Percentiles rank a stretch among this genome's conserved stretches.
Conservation (phyloP, 2,113 vertebrate species). For the Plotosus lineatus region DNA sequence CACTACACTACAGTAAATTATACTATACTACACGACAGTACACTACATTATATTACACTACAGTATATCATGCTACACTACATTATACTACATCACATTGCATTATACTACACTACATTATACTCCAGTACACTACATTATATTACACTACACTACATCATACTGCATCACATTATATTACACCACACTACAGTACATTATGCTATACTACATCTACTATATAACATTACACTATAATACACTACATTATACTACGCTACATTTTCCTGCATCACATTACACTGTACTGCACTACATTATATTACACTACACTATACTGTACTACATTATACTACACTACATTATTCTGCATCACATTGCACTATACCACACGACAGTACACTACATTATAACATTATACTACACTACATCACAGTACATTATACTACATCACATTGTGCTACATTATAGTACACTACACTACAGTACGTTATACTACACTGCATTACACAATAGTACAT, state of each 20-base stretch:
- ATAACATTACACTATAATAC: neutral
- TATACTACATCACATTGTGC: too few relatives aligned
- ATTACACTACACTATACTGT: neutral
- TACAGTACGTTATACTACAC: neutral
- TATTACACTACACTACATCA: neutral
- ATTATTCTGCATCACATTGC: neutral
- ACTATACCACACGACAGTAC: neutral
- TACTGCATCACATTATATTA: neutral
- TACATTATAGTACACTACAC: neutral
- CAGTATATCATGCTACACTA: neutral
- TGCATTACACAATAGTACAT: neutral
- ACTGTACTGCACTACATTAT: neutral
- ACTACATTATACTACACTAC: neutral
- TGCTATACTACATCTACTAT: neutral
- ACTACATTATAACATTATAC: neutral
- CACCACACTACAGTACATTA: neutral
- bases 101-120: neutral
- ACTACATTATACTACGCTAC: neutral
- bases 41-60: neutral
- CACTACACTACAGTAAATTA: neutral
- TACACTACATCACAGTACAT: neutral
- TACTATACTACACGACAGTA: neutral
- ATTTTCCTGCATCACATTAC: neutral
- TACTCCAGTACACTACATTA: neutral
- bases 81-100: neutral